phyloP scores from a whole-genome alignment of 2,888 invertebrate species.

The Tridacna crocea region DNA sequence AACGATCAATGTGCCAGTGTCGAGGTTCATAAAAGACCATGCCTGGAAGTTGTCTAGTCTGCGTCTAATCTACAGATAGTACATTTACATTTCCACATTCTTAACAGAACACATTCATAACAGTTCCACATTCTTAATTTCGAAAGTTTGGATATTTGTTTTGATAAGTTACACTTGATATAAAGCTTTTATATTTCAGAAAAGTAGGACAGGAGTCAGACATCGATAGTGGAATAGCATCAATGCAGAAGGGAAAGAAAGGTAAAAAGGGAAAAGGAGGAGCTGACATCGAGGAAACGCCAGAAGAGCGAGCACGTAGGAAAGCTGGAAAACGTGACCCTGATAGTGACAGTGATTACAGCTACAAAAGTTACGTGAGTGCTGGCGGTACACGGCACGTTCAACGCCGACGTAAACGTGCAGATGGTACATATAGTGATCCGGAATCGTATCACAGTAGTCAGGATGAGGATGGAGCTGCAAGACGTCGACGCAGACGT shows the following conservation, averaged over 20 bases:
- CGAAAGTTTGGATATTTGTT: too few species aligned
- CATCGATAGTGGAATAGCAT: constrained; percentile 74
- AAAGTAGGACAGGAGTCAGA: constrained; percentile 77
- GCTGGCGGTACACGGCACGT: constrained; percentile 83
- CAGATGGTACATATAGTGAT: constrained; percentile 80
- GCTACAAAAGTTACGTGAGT: constrained; percentile 80
- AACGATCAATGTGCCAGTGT: too few species aligned
- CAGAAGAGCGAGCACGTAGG: constrained; percentile 63
- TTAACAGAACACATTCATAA: too few species aligned
- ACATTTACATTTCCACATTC: too few species aligned
- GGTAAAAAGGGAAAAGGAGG: constrained; percentile 67
- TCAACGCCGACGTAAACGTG: constrained; percentile 74
- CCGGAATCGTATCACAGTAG: constrained; percentile 82
- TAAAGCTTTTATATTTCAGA: constrained; percentile 50
- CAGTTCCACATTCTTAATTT: too few species aligned
- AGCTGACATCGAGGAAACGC: constrained; percentile 67
- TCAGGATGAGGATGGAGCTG: constrained; percentile 79
- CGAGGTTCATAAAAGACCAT: too few species aligned
- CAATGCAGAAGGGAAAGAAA: constrained; percentile 69
- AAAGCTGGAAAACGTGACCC: constrained; percentile 79
- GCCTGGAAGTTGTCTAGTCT: too few species aligned
- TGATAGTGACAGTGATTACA: constrained; percentile 82
- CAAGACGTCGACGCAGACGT: constrained; percentile 78
- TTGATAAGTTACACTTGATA: too few species aligned
- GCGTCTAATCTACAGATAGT: too few species aligned